These are phyloP conservation scores for Notoglanidium macrostoma DNA, from an alignment of 2,797 vertebrate genomes.

Conservation along the genomic window DNA sequence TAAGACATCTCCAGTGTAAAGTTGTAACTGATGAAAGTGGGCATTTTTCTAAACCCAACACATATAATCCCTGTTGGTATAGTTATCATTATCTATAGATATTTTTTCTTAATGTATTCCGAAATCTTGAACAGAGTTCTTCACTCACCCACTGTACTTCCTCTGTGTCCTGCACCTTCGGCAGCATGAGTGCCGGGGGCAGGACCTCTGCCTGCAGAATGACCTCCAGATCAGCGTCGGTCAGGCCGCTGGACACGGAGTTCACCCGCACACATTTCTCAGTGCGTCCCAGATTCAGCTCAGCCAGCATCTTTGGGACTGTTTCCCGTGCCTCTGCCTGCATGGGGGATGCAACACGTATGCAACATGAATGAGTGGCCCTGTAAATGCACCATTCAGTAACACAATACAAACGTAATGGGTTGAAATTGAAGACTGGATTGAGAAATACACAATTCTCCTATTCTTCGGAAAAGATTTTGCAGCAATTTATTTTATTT, in stretches of 20 bases:
- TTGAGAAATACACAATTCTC: constrained; percentile 47
- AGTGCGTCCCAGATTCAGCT: constrained; percentile 82
- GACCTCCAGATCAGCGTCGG: constrained; percentile 85
- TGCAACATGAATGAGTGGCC: constrained; percentile 30
- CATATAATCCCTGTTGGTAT: not conserved
- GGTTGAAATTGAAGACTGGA: constrained; percentile 40
- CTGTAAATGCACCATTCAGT: constrained; percentile 34
- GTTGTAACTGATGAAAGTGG: not conserved
- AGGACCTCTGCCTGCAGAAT: constrained; percentile 82
- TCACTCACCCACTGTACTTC: constrained; percentile 91
- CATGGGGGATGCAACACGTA: constrained; percentile 24
- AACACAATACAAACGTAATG: constrained; percentile 43
- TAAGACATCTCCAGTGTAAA: not conserved
- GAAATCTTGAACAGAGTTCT: not conserved
- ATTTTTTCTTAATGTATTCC: not conserved
- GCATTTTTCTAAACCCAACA: not conserved
- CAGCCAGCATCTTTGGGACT: constrained; percentile 81
- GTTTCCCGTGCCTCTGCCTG: constrained; percentile 87
- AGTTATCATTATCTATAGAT: not conserved
- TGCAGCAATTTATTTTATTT: constrained; percentile 41
- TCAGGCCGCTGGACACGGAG: constrained; percentile 90
- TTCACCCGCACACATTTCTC: constrained; percentile 96
- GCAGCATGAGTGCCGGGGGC: constrained; percentile 93
- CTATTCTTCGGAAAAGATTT: constrained; percentile 34
- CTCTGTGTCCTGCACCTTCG: constrained; percentile 88